Base-by-base conservation (phyloP, 2,797 vertebrate genomes). In the Trachurus trachurus region DNA sequence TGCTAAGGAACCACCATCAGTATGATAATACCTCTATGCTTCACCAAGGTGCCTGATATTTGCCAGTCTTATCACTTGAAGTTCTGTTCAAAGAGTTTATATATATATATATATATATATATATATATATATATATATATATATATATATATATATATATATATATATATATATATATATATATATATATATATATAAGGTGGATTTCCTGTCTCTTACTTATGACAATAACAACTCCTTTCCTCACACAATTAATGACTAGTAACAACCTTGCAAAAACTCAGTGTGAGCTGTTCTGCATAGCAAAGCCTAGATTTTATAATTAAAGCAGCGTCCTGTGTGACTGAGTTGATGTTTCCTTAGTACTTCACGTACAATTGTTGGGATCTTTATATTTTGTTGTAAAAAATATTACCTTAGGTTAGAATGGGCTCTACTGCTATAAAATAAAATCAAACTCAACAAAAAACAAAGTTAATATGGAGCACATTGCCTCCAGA, bases 401-500 rank as follows among this genome's bases (percentile, higher is more conserved):
- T 63, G 22, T 12, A n/a, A 17, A 34, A 49, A 8, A n/a, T 49
- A 64, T 53, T 7, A 54, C 7, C 4, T 9, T 40, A n/a, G 15
- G 4, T 7, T 19, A 26, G 7, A 53, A 53, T 66, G 16, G 16
- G 40, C 12, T 53, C n/a, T 58, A 0, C 2, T 10, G 17, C 26
- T 34, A 26, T 39, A 64, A 45, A n/a, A 10, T 9, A 21, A 66
- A 52, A 47, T 5, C 2, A 67, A 60, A 50, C 26, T 5, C 1
- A 40, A 74, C 34, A 65, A 61, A 60, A 60, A 29, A 26, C 3
- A 22, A 11, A 22, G 21, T 19, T 19, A 12, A 42, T 42, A 42
- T 34, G 39, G n/a, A 54, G 40, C 5, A 6, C 6, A 63, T 67
- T 52, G 66, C 50, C 31, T 47, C 66, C 1, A 58, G 39, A 72